Conservation (phyloP, 2,888 invertebrate species). For the Stenchaetothrips biformis region DNA sequence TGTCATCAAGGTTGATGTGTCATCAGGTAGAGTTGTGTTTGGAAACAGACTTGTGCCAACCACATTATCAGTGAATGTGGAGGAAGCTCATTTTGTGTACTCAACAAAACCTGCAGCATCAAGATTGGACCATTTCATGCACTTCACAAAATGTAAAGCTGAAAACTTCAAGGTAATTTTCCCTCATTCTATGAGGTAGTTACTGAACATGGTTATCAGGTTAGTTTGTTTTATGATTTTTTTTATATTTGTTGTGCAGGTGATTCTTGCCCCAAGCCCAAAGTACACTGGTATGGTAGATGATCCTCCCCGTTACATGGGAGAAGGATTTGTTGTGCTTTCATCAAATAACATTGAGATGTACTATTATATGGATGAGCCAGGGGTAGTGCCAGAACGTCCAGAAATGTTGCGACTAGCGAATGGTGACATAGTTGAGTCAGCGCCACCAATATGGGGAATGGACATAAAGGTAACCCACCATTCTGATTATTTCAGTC, state of each 20-base stretch:
- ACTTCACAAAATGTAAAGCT: slow-evolving; percentile 87
- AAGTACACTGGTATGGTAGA: slow-evolving; percentile 90
- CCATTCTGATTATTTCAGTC: background rate
- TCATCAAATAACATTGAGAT: slow-evolving; percentile 92
- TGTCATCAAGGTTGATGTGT: slow-evolving; percentile 90
- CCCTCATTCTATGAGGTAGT: slow-evolving; percentile 24
- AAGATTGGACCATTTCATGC: slow-evolving; percentile 90
- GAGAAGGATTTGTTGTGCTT: slow-evolving; percentile 95
- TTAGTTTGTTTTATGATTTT: slow-evolving; percentile 1
- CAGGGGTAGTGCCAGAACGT: slow-evolving; percentile 80
- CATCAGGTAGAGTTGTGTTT: slow-evolving; percentile 86
- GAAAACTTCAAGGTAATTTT: slow-evolving; percentile 74
- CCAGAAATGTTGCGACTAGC: slow-evolving; percentile 84
- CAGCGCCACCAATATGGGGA: slow-evolving; percentile 92
- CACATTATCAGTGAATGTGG: slow-evolving; percentile 84
- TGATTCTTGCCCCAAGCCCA: slow-evolving; percentile 92
- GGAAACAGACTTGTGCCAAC: slow-evolving; percentile 93
- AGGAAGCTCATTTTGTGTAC: slow-evolving; percentile 90
- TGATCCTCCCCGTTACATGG: slow-evolving; percentile 95
- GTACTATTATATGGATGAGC: slow-evolving; percentile 96
- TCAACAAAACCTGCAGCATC: slow-evolving; percentile 94
- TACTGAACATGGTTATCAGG: slow-evolving; percentile 17
- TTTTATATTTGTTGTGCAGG: slow-evolving; percentile 44
- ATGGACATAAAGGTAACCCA: slow-evolving; percentile 72
- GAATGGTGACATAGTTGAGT: slow-evolving; percentile 89